Percentiles rank a stretch among this genome's conserved stretches.
Evolutionary conservation across 2,888 invertebrate genomes (phyloP).

Genomic region (Sarcophaga variegata): DNA sequence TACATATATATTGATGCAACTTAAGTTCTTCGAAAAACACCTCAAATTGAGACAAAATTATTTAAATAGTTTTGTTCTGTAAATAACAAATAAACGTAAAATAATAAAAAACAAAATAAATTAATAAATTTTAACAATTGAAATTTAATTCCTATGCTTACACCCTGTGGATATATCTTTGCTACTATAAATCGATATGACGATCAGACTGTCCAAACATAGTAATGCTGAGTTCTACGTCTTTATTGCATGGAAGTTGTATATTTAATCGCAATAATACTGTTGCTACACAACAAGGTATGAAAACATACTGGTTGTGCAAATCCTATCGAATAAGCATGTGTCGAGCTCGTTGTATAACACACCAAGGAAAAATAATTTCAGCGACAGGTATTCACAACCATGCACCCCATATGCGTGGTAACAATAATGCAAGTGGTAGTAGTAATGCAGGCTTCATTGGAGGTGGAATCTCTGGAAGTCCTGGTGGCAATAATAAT

Average conservation of each 20-base stretch:
- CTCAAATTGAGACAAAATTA: slow-evolving; percentile 6
- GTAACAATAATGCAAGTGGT: slow-evolving; percentile 55
- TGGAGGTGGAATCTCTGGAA: slow-evolving; percentile 37
- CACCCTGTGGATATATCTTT: slow-evolving; percentile 54
- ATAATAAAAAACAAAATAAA: slow-evolving; percentile 28
- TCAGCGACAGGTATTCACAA: slow-evolving; percentile 82
- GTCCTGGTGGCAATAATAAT: slow-evolving; percentile 11
- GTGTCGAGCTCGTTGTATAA: slow-evolving; percentile 82
- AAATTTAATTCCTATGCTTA: slow-evolving; percentile 50
- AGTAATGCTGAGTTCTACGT: slow-evolving; percentile 82
- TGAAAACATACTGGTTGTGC: slow-evolving; percentile 82
- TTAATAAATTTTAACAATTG: slow-evolving; percentile 46
- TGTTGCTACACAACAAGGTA: slow-evolving; percentile 82
- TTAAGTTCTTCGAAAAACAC: background rate
- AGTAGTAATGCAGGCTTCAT: slow-evolving; percentile 34
- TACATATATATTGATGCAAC: no score
- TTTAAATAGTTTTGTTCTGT: slow-evolving; percentile 55
- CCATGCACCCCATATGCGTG: slow-evolving; percentile 81
- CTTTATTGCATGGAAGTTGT: slow-evolving; percentile 81
- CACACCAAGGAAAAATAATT: slow-evolving; percentile 81
- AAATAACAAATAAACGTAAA: slow-evolving; percentile 58
- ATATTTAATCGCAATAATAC: slow-evolving; percentile 82
- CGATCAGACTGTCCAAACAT: slow-evolving; percentile 80
- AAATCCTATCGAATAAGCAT: slow-evolving; percentile 82
- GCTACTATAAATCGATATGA: slow-evolving; percentile 45